Evolutionary conservation across 2,888 invertebrate genomes (phyloP).

Genomic region (Nomada fucata): DNA sequence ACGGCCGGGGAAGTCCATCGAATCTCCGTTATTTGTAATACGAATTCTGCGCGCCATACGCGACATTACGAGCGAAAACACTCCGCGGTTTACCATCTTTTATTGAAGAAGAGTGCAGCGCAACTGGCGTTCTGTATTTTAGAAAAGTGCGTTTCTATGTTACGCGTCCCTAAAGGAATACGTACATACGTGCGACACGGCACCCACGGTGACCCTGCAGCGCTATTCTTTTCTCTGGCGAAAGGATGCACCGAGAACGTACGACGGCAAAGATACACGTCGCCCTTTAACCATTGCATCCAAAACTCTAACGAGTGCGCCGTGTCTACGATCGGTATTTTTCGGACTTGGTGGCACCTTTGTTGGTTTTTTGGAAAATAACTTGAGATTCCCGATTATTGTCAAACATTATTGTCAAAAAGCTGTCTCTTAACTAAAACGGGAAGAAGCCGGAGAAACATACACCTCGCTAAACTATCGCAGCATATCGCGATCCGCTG

Average conservation of each 20-base stretch:
- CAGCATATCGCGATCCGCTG: slow-evolving; percentile 8
- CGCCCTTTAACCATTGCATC: no score
- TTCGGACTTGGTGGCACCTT: no score
- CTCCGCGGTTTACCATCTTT: slow-evolving; percentile 38
- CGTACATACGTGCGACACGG: background rate
- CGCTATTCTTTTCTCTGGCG: background rate
- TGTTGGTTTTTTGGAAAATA: no score
- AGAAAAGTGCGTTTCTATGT: slow-evolving; percentile 67
- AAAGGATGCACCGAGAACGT: background rate
- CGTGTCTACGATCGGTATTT: no score
- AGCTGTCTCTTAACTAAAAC: no score
- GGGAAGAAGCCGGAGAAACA: no score
- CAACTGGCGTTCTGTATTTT: slow-evolving; percentile 31
- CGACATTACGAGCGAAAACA: slow-evolving; percentile 50
- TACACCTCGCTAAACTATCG: background rate
- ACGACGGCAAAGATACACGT: no score
- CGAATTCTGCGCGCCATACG: slow-evolving; percentile 39
- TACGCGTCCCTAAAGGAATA: slow-evolving; percentile 38
- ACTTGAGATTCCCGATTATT: no score
- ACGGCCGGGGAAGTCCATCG: slow-evolving; percentile 19
- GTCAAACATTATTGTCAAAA: background rate
- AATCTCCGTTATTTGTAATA: slow-evolving; percentile 45
- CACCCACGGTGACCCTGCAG: background rate
- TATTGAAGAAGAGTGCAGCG: slow-evolving; percentile 36
- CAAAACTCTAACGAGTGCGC: no score